phyloP scores from a whole-genome alignment of 2,888 invertebrate genomes.

The Synanthedon vespiformis region DNA sequence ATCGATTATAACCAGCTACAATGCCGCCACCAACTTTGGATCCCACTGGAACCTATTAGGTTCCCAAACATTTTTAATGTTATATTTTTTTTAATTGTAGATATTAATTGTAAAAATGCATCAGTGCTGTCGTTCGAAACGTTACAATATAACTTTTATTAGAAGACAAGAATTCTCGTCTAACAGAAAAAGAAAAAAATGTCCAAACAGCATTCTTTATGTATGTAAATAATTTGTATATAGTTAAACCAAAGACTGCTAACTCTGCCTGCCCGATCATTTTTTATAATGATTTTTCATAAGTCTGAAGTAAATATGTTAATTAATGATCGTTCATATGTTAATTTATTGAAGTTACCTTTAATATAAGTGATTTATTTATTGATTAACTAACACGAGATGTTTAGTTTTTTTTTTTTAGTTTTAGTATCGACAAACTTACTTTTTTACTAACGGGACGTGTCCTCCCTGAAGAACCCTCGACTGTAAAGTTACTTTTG shows the following conservation, averaged over 20 bases:
- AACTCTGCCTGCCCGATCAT: conserved; percentile 33
- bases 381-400: conserved; percentile 46
- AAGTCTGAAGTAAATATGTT: conserved; percentile 33
- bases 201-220: conserved; percentile 19
- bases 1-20: conserved; percentile 1
- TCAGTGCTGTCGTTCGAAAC: conserved; percentile 27
- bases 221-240: conserved; percentile 28
- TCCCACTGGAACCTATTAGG: conserved; percentile 10
- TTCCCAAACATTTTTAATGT: conserved; percentile 8
- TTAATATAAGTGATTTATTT: conserved; percentile 58
- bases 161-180: conserved; percentile 53
- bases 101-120: not conserved
- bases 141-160: conserved; percentile 50
- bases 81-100: conserved; percentile 6
- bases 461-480: no score
- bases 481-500: conserved; percentile 18
- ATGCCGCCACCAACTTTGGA: conserved; percentile 9
- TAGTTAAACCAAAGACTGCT: conserved; percentile 63
- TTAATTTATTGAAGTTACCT: conserved; percentile 68
- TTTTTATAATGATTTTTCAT: conserved; percentile 15
- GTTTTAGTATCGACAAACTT: not conserved
- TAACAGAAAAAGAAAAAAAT: conserved; percentile 54
- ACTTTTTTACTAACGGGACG: not conserved
- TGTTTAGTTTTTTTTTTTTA: not conserved
- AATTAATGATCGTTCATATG: conserved; percentile 24